A percentile compares a stretch with the other conserved stretches of the same genome.
Evolutionary conservation across 2,113 vertebrate genomes (phyloP).

Genomic region (Pteronura brasiliensis): DNA sequence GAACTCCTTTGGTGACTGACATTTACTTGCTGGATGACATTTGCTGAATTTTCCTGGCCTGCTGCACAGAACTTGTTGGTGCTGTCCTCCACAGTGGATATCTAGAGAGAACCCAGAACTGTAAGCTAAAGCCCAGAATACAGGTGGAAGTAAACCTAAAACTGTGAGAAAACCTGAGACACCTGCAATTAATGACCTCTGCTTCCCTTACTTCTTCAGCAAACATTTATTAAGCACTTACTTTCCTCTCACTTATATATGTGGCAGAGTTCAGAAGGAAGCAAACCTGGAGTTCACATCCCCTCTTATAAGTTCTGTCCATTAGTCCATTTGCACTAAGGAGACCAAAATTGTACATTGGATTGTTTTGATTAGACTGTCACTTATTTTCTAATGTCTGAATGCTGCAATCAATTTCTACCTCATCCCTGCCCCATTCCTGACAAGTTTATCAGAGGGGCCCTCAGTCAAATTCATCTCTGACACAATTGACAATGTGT

Average conservation of each 20-base stretch:
- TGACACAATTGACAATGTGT: background rate
- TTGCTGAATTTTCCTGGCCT: background rate
- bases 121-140: background rate
- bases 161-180: background rate
- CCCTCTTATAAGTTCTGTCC: background rate
- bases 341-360: background rate
- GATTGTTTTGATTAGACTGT: background rate
- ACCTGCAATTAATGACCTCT: background rate
- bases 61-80: background rate
- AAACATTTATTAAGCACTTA: background rate
- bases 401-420: background rate
- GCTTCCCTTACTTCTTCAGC: background rate
- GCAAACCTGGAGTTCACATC: background rate
- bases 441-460: background rate
- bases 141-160: background rate
- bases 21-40: background rate
- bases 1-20: background rate
- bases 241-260: background rate
- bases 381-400: background rate
- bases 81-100: background rate
- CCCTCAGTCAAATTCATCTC: background rate
- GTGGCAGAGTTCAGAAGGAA: background rate
- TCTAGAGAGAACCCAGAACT: background rate
- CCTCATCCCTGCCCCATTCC: background rate
- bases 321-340: background rate